phyloP scores from a whole-genome alignment of 2,888 invertebrate species.

The Thymelicus sylvestris region DNA sequence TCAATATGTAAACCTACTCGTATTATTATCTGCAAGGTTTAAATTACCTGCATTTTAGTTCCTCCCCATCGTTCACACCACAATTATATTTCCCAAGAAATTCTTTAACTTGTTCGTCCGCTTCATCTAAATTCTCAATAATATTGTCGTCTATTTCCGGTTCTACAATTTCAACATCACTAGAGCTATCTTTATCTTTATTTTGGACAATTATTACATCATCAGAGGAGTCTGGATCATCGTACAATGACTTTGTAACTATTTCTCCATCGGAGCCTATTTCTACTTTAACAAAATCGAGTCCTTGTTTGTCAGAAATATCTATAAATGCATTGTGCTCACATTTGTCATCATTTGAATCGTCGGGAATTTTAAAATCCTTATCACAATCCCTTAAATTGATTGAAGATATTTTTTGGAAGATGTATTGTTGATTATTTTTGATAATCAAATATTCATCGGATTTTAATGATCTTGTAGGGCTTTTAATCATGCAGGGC shows the following conservation, averaged over 20 bases:
- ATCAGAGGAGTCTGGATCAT: constrained; percentile 48
- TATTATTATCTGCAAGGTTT: background rate
- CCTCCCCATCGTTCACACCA: constrained; percentile 50
- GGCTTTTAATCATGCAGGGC: constrained; percentile 66
- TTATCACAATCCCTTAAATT: constrained; percentile 46
- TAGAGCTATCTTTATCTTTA: constrained; percentile 59
- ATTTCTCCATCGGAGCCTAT: constrained; percentile 76
- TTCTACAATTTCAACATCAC: constrained; percentile 74
- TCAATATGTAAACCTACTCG: no score
- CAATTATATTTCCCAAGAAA: constrained; percentile 73
- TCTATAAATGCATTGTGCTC: constrained; percentile 41
- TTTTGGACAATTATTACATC: constrained; percentile 61
- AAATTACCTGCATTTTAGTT: constrained; percentile 73
- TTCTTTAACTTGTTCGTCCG: constrained; percentile 74
- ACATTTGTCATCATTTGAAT: constrained; percentile 47
- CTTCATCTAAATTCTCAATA: constrained; percentile 75
- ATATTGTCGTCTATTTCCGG: constrained; percentile 65
- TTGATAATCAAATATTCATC: constrained; percentile 76
- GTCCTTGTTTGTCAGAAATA: constrained; percentile 22
- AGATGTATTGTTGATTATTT: constrained; percentile 78
- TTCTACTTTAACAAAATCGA: constrained; percentile 70
- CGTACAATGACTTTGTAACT: constrained; percentile 64
- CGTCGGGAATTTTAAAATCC: constrained; percentile 41
- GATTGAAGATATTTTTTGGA: constrained; percentile 64
- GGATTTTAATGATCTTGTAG: constrained; percentile 65